Base-by-base conservation (phyloP, 2,113 vertebrate species). In the Formicarius rufipectus region DNA sequence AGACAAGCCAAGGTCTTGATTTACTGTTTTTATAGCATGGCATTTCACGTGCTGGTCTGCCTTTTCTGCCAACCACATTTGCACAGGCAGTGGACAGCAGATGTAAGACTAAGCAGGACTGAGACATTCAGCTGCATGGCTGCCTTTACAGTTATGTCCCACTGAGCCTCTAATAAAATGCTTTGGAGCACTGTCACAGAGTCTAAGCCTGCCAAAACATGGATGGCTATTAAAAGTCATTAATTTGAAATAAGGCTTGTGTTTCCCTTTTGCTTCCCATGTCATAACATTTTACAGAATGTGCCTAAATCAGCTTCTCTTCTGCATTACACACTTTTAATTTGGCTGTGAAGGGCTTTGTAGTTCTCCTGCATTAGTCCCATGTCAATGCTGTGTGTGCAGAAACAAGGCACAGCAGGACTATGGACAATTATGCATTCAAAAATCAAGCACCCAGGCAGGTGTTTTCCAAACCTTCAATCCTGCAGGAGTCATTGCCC, bases 401-500 rank as follows among this genome's bases (percentile, higher is more conserved):
- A 84, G 74, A 50, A 74, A 78, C 12, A 47, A 47, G 45, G 40
- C 50, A 52, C 50, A 49, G 60, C 24, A 44, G 53, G 33, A 30
- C 39, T 78, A 8, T 2, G 2, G 39, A 64, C 47, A 82, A 50
- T n/a, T 55, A 33, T 7, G 20, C 35, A 35, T 49, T 79, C 75
- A 37, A 58, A 79, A 40, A 35, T 21, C 40, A 35, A 81, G 44
- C 21, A 58, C 47, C 33, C 14, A 42, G 62, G 40, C 56, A 67
- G 42, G 62, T 72, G 60, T 66, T 85, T 82, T 60, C 89, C 67
- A 76, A 87, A 55, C 9, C 37, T 73, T 27, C 78, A 45, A n/a
- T 88, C 76, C 93, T 74, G 47, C 49, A 92, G 86, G 91, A 97
- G 83, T 79, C 68, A 93, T 20, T 93, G 67, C 74, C 92, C 37